These are phyloP conservation scores for Ispidina lecontei DNA, from an alignment of 2,797 vertebrate species.

Conservation along the genomic window DNA sequence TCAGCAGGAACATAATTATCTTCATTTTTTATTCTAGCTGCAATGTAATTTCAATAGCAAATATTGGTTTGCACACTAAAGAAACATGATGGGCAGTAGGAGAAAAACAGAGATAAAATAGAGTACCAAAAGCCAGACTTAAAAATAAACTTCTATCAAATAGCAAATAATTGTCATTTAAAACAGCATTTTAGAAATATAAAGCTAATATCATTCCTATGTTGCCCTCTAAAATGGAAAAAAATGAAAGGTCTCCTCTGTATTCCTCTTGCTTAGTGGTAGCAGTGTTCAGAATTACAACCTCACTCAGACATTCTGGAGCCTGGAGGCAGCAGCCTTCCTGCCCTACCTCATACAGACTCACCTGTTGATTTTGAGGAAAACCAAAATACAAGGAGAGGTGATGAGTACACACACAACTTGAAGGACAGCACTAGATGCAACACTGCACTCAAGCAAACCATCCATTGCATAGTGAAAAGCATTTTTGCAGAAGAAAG, in stretches of 20 bases:
- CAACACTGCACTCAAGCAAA: not conserved
- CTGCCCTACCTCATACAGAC: not conserved
- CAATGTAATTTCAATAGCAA: slow-evolving; percentile 27
- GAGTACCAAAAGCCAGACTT: not conserved
- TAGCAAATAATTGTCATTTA: not conserved
- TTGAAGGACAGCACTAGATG: accelerated
- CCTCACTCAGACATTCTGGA: accelerated
- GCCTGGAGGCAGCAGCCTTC: not conserved
- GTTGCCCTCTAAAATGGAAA: not conserved
- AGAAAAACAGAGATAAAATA: not conserved
- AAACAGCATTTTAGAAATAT: not conserved
- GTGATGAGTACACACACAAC: not conserved
- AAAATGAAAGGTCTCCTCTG: not conserved
- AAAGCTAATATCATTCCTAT: not conserved
- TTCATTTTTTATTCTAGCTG: slow-evolving; percentile 10
- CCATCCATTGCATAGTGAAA: accelerated
- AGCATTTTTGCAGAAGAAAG: not conserved
- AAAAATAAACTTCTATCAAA: not conserved
- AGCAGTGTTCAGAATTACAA: not conserved
- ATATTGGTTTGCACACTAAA: not conserved
- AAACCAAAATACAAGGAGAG: not conserved
- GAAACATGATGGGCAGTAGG: not conserved
- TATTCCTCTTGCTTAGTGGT: accelerated
- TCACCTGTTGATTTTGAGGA: accelerated
- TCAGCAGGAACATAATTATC: slow-evolving; percentile 29